phyloP scores from a whole-genome alignment of 2,113 vertebrate species.

The Callaeas wilsoni region DNA sequence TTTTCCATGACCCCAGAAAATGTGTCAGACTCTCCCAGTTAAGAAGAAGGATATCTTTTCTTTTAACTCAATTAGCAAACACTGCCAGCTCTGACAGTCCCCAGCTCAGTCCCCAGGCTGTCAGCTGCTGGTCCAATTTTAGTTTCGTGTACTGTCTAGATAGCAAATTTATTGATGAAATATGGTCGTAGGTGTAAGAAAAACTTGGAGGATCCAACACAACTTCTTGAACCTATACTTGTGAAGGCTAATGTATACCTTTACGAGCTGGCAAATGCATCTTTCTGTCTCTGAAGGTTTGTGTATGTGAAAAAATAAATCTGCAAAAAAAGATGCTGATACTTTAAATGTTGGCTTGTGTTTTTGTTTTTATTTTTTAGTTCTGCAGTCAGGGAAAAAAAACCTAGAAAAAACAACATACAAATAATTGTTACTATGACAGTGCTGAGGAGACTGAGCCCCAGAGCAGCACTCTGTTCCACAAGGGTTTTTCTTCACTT shows the following conservation, averaged over 20 bases:
- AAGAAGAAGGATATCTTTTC: background rate
- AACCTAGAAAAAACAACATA: background rate
- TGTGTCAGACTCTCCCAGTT: background rate
- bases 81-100: constrained; percentile 26
- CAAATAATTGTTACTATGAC: background rate
- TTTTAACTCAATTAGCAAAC: constrained; percentile 14
- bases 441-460: background rate
- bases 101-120: constrained; percentile 42
- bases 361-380: background rate
- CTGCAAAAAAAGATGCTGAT: background rate
- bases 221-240: constrained; percentile 4
- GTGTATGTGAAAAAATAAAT: background rate
- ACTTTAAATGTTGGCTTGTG: background rate
- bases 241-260: background rate
- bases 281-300: background rate
- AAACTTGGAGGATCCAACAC: background rate
- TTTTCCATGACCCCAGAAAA: background rate
- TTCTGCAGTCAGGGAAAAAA: background rate
- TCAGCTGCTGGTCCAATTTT: constrained; percentile 50
- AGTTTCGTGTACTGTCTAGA: constrained; percentile 41
- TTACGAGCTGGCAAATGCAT: background rate
- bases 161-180: constrained; percentile 55
- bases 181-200: constrained; percentile 45
- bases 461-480: background rate
- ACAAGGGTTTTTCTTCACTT: background rate